A percentile compares a stretch with the other conserved stretches of the same genome.
Conservation (phyloP, 64 coral and sea anemone genomes). For the Montipora foliosa region DNA sequence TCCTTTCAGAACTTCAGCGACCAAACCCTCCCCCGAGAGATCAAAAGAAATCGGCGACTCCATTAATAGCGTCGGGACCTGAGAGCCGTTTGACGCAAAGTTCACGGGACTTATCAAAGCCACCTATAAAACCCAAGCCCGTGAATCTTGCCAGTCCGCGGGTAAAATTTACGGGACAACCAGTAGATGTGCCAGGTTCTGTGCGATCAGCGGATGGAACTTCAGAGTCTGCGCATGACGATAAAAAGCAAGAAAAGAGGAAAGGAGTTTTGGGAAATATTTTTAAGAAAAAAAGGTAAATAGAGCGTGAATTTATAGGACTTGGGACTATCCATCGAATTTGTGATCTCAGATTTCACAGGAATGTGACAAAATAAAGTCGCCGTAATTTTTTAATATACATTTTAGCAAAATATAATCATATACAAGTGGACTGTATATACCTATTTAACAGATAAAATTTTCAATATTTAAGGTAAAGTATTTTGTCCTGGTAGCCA, state of each 20-base stretch:
- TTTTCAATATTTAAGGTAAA: conserved; percentile 26
- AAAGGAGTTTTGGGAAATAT: conserved; percentile 46
- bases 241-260: conserved; percentile 18
- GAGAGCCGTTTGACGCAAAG: not conserved
- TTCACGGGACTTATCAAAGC: conserved; percentile 3
- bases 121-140: conserved; percentile 30
- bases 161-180: not conserved
- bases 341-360: not conserved
- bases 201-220: conserved; percentile 4
- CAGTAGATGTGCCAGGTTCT: not conserved
- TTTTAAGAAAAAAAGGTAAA: conserved; percentile 54
- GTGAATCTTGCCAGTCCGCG: not conserved
- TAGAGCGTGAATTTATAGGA: not conserved
- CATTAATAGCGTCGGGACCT: not conserved
- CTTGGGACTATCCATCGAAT: not conserved
- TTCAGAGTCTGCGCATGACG: conserved; percentile 11
- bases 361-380: not conserved
- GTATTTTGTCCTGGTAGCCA: not conserved
- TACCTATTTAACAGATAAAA: conserved; percentile 27
- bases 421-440: not conserved
- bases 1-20: not conserved
- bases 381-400: no score
- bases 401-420: no score
- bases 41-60: conserved; percentile 1
- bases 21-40: not conserved